Conservation (phyloP, 2,113 vertebrate species). For the Echinops telfairi region DNA sequence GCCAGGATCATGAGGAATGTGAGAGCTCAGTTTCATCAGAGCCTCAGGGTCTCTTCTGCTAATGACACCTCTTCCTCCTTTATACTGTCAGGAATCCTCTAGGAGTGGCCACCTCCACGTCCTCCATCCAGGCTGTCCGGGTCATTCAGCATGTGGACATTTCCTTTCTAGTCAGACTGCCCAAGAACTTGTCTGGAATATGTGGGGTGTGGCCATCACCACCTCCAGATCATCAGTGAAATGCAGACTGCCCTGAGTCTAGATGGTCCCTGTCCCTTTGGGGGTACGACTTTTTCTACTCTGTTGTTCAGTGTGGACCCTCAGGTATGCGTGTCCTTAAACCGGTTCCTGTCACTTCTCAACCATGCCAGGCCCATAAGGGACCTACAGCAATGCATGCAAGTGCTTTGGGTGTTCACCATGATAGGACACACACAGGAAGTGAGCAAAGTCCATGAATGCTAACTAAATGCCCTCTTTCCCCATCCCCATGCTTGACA, state of each 20-base stretch:
- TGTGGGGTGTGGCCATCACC: not conserved
- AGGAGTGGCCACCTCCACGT: not conserved
- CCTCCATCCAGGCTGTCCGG: not conserved
- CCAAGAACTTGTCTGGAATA: not conserved
- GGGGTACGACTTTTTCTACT: not conserved
- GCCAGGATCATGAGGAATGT: not conserved
- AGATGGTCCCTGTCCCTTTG: not conserved
- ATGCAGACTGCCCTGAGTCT: not conserved
- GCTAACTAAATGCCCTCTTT: not conserved
- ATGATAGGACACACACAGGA: constrained; percentile 29
- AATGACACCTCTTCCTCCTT: not conserved
- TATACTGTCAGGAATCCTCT: not conserved
- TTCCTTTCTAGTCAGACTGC: not conserved
- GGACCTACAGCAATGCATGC: not conserved
- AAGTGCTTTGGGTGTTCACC: not conserved
- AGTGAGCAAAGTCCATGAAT: constrained; percentile 7
- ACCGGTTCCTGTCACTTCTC: constrained; percentile 35
- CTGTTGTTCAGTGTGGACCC: constrained; percentile 2
- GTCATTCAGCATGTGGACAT: not conserved
- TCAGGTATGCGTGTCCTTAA: not conserved
- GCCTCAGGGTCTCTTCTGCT: not conserved
- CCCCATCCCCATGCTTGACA: not conserved
- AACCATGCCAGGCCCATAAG: constrained; percentile 37
- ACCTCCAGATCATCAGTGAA: not conserved
- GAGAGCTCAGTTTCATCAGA: not conserved